Conservation (phyloP, 1,140 invertebrate genomes). For the Palaemon carinicauda region DNA sequence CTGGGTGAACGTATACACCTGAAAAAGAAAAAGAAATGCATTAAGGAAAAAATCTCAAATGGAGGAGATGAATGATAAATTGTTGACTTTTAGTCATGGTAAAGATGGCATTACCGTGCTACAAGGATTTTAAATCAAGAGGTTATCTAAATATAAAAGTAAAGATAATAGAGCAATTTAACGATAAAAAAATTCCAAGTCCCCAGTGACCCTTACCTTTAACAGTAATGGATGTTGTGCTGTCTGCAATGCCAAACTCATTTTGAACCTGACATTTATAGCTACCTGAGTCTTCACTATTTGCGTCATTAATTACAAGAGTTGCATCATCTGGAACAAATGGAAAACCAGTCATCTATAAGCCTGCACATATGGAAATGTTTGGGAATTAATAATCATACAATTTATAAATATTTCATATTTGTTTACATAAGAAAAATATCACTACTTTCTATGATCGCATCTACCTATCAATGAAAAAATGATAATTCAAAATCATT, state of each 20-base stretch:
- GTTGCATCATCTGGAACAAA: slow-evolving; percentile 69
- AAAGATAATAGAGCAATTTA: too few species aligned
- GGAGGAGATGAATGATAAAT: not conserved
- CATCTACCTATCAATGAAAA: too few species aligned
- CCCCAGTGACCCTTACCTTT: too few species aligned
- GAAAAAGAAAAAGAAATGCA: slow-evolving; percentile 33
- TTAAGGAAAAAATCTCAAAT: not conserved
- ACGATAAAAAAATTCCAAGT: too few species aligned
- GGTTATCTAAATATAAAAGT: not conserved
- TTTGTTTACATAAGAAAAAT: too few species aligned
- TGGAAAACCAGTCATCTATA: too few species aligned
- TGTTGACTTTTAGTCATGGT: not conserved
- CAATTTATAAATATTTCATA: too few species aligned
- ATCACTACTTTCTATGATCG: too few species aligned
- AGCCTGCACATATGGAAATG: too few species aligned
- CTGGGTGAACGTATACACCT: slow-evolving; percentile 78
- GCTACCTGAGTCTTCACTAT: slow-evolving; percentile 74
- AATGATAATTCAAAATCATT: too few species aligned
- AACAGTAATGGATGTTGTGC: slow-evolving; percentile 73
- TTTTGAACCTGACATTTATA: slow-evolving; percentile 84
- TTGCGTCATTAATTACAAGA: slow-evolving; percentile 73
- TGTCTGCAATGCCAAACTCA: slow-evolving; percentile 71
- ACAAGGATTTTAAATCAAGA: not conserved
- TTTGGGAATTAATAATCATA: too few species aligned
- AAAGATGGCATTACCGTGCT: too few species aligned